Evolutionary conservation across 1,140 invertebrate genomes (phyloP).

Genomic region (Helicorthomorpha holstii): DNA sequence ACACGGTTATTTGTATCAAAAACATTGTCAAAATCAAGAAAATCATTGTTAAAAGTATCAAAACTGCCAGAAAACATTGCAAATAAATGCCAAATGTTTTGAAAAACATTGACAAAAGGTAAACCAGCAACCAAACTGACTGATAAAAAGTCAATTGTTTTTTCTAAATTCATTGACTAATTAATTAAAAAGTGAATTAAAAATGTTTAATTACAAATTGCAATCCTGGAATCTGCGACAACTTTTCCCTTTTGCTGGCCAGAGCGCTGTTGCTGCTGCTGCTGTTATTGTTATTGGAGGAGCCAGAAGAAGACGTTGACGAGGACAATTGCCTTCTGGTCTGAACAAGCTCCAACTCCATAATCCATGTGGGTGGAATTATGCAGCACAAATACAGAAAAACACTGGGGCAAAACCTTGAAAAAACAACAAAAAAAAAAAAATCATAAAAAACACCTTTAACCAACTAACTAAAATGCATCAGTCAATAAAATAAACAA

Average conservation of each 20-base stretch:
- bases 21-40: no score
- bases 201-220: background rate
- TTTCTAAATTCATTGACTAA: no score
- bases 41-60: no score
- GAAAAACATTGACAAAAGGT: no score
- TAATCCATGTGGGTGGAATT: conserved; percentile 65
- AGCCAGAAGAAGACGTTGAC: conserved; percentile 6
- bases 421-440: conserved; percentile 5
- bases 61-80: no score
- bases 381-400: conserved; percentile 63
- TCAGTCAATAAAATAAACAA: no score
- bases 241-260: background rate
- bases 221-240: background rate
- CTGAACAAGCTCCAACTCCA: conserved; percentile 52
- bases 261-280: background rate
- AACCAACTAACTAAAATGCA: no score
- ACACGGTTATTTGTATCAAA: no score
- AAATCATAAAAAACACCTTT: no score
- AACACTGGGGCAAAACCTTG: conserved; percentile 70
- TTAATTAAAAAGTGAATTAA: background rate
- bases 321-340: conserved; percentile 47
- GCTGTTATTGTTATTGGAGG: background rate
- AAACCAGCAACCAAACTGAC: no score
- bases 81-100: no score
- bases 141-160: no score